These are phyloP conservation scores for Otus sunia DNA, from an alignment of 2,113 vertebrate species.

Conservation along the genomic window DNA sequence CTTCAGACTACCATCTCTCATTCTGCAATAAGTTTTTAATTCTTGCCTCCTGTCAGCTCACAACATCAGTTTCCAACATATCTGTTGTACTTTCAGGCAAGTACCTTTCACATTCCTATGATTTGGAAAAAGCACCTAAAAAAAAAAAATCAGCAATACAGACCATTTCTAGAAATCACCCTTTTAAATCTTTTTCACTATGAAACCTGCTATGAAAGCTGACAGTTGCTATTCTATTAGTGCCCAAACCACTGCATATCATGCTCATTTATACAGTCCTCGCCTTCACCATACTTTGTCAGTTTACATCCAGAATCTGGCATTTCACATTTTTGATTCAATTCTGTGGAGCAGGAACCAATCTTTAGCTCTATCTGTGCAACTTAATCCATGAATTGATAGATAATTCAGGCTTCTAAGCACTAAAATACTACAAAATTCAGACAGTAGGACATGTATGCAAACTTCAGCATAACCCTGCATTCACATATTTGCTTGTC, in stretches of 20 bases:
- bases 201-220: not conserved
- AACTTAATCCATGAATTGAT: not conserved
- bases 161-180: not conserved
- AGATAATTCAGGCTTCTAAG: not conserved
- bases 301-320: not conserved
- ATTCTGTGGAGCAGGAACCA: not conserved
- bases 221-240: not conserved
- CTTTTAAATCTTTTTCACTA: not conserved
- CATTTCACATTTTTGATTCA: not conserved
- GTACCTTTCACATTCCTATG: accelerated
- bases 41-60: not conserved
- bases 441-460: not conserved
- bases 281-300: not conserved
- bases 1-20: not conserved
- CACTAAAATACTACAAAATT: not conserved
- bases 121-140: not conserved
- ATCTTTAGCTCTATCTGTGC: not conserved
- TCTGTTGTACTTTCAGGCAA: not conserved
- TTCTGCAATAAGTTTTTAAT: not conserved
- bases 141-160: not conserved
- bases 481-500: not conserved
- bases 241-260: not conserved
- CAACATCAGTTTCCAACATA: not conserved
- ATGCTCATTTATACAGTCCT: not conserved
- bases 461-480: not conserved